Base-by-base conservation (phyloP, 92 coral and sea anemone genomes). In the Parazoanthus swiftii region DNA sequence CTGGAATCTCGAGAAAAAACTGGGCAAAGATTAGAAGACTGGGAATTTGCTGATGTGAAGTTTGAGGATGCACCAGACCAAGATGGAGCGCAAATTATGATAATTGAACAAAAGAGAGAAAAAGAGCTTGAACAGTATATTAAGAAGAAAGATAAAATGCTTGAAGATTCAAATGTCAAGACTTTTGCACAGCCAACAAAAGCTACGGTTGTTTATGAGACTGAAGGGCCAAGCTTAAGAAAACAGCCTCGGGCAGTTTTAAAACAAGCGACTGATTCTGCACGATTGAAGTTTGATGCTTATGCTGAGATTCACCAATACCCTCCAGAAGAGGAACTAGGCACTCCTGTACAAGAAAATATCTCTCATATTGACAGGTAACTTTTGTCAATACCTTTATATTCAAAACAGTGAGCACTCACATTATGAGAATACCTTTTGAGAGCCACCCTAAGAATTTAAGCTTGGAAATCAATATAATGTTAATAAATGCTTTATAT, bases 1-100 rank as follows among this genome's bases (percentile, higher is more conserved):
- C 92, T 93, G 72, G 93, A 93, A 54, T 91, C 89, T 2, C 85
- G 82, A 68, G 94, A 77, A 51, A 44, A 29, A 26, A 74, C 85
- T 26, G 81, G 80, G 26, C 89, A 85, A 10, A 82, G 21, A 66
- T 7, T n/a, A 13, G 75, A 66, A 14, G 86, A 42, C 36, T 82
- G 86, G 86, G 86, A 82, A 6, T 82, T 82, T 39, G 59, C 51
- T 65, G 86, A 37, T 65, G 76, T 39, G 36, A 37, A 37, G 71
- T 39, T 20, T 36, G 86, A 82, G 74, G 38, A 16, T 63, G 21
- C 16, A 0, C 76, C 35, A 82, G 58, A 65, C 3, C 38, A 48
- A 20, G 35, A 3, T 14, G 82, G 7, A 14, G 63, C n/a, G 8
- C 42, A 51, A 25, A 25, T 15, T 23, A 21, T 79, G 63, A 10